Percentiles rank a stretch among this genome's conserved stretches.
phyloP scores from a whole-genome alignment of 2,888 invertebrate species.

The Cheilosia vulpina region DNA sequence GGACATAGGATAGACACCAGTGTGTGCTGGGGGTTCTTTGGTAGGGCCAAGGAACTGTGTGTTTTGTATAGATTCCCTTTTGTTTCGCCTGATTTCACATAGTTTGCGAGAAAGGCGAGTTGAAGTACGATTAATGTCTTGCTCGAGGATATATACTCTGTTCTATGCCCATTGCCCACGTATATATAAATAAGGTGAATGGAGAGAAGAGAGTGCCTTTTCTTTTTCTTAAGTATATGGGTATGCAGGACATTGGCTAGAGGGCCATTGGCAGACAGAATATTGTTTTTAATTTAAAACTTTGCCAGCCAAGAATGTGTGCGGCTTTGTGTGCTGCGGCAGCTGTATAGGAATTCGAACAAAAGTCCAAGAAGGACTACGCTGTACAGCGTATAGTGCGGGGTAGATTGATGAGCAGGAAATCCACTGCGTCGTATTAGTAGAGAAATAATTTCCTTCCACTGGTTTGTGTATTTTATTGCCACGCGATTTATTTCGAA shows the following conservation, averaged over 20 bases:
- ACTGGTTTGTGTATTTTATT: conserved; percentile 29
- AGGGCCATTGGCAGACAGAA: conserved; percentile 74
- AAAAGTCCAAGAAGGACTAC: conserved; percentile 25
- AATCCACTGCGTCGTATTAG: conserved; percentile 69
- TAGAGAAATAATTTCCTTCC: conserved; percentile 58
- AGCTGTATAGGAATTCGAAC: not conserved
- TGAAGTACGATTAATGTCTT: conserved; percentile 70
- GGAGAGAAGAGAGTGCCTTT: conserved; percentile 36
- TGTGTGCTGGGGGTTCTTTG: conserved; percentile 9
- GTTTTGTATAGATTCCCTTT: conserved; percentile 51
- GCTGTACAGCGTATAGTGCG: not conserved
- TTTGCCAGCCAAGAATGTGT: conserved; percentile 12
- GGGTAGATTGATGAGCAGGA: conserved; percentile 69
- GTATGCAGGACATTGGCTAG: conserved; percentile 74
- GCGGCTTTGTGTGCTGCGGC: not conserved
- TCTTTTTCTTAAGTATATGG: conserved; percentile 60
- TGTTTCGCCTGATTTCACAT: conserved; percentile 49
- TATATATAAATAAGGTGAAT: conserved; percentile 50
- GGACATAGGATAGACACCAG: conserved; percentile 60
- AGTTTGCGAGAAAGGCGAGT: conserved; percentile 20
- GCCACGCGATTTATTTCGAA: conserved; percentile 22
- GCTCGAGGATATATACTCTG: conserved; percentile 60
- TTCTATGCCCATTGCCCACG: not conserved
- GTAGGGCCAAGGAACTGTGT: conserved; percentile 56
- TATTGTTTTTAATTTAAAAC: conserved; percentile 67